Evolutionary conservation across 2,797 vertebrate species (phyloP).

Genomic region (Chaetophractus vellerosus): DNA sequence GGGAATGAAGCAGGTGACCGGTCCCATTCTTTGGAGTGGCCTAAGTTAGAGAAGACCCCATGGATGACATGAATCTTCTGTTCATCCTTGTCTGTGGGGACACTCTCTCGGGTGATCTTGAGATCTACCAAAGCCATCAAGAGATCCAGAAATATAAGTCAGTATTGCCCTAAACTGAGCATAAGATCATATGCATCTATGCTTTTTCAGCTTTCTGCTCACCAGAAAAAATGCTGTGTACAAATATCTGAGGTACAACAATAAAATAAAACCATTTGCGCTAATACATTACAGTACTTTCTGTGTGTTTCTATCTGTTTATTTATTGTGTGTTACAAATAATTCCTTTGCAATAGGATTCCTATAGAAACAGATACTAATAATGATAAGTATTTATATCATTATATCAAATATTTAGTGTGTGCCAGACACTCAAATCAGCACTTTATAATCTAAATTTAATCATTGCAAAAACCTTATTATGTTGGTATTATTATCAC

Average conservation of each 20-base stretch:
- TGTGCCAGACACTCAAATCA: neutral
- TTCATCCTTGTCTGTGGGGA: neutral
- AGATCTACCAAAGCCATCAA: neutral
- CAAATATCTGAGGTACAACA: constrained; percentile 1
- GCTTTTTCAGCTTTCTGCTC: neutral
- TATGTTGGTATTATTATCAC: neutral
- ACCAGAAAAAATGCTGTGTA: neutral
- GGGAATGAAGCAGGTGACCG: neutral
- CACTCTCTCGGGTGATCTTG: neutral
- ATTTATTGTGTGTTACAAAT: constrained; percentile 10
- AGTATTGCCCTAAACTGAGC: neutral
- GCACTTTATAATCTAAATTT: neutral
- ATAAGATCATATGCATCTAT: neutral
- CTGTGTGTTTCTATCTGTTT: neutral
- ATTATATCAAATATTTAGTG: neutral
- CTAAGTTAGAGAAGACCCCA: neutral
- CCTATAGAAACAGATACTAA: neutral
- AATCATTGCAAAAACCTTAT: neutral
- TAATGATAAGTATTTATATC: neutral
- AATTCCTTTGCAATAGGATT: constrained; percentile 13
- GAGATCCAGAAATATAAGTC: neutral
- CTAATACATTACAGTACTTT: neutral
- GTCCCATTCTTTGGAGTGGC: neutral
- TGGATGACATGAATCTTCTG: neutral
- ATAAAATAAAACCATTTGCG: neutral